Conservation (phyloP, 1,140 invertebrate genomes). For the Orchesella cincta region DNA sequence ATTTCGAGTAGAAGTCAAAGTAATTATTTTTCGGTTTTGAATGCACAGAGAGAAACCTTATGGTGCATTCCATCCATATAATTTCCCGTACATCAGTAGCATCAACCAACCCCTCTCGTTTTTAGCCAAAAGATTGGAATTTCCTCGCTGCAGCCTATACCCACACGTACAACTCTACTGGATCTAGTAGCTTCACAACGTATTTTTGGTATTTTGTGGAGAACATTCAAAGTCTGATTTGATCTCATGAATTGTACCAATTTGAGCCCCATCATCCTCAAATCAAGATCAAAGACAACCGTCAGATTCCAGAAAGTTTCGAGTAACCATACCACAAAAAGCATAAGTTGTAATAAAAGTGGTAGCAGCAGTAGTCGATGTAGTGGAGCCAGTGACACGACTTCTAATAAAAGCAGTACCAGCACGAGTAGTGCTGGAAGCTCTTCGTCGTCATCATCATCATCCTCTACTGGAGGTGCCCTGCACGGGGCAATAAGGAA, state of each 20-base stretch:
- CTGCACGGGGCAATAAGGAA: not conserved
- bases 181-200: too few relatives aligned
- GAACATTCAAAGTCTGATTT: constrained; percentile 11
- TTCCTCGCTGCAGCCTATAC: not conserved
- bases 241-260: constrained; percentile 29
- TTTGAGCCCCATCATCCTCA: constrained; percentile 25
- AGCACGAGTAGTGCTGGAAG: constrained; percentile 8
- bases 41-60: too few relatives aligned
- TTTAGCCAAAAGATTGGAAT: too few relatives aligned
- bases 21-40: too few relatives aligned
- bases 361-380: constrained; percentile 2
- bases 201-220: too few relatives aligned
- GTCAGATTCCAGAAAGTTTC: constrained; percentile 14
- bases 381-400: not conserved
- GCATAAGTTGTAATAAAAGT: not conserved
- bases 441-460: not conserved
- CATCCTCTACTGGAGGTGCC: not conserved
- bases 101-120: too few relatives aligned
- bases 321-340: not conserved
- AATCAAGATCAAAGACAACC: constrained; percentile 26
- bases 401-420: not conserved
- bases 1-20: too few relatives aligned
- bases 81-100: too few relatives aligned
- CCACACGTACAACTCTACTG: too few relatives aligned
- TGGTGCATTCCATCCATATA: too few relatives aligned